phyloP scores from a whole-genome alignment of 23 tunicate species.

The Trididemnum nubilum region DNA sequence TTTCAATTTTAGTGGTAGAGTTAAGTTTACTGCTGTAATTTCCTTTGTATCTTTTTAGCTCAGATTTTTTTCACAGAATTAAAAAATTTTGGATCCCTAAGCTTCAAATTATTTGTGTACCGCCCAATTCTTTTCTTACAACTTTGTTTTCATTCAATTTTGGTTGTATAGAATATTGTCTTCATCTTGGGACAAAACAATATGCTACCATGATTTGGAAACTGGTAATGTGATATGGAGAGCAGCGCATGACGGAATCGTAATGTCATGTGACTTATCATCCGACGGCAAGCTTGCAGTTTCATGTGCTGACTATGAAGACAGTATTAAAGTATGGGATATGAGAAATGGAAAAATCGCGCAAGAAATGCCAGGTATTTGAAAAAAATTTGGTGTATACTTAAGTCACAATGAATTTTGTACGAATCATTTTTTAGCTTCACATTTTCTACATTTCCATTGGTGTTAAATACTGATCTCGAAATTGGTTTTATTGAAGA shows the following conservation, averaged over 20 bases:
- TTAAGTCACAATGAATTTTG: not conserved
- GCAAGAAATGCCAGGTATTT: slow-evolving; percentile 48
- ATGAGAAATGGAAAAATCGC: slow-evolving; percentile 43
- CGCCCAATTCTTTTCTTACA: too few relatives aligned
- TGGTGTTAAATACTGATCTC: not conserved
- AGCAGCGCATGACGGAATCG: slow-evolving; percentile 60
- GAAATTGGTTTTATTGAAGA: too few relatives aligned
- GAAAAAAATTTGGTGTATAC: too few relatives aligned
- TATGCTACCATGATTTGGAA: slow-evolving; percentile 64
- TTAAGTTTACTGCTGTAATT: too few relatives aligned
- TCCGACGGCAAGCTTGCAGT: slow-evolving; percentile 59
- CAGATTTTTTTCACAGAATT: too few relatives aligned
- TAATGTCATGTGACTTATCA: slow-evolving; percentile 73
- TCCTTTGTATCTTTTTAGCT: too few relatives aligned
- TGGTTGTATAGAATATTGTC: slow-evolving; percentile 67
- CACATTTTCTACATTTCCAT: too few relatives aligned
- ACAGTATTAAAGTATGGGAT: slow-evolving; percentile 71
- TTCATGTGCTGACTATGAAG: slow-evolving; percentile 73
- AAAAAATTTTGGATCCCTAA: too few relatives aligned
- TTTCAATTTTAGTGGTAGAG: too few relatives aligned
- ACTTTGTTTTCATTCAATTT: too few relatives aligned
- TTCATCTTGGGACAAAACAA: slow-evolving; percentile 81
- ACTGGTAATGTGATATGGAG: slow-evolving; percentile 72
- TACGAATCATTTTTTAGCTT: not conserved
- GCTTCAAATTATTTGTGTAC: too few relatives aligned